Percentiles rank a stretch among this genome's conserved stretches.
phyloP scores from a whole-genome alignment of 2,797 vertebrate species.

The Pangasius larnaudii region DNA sequence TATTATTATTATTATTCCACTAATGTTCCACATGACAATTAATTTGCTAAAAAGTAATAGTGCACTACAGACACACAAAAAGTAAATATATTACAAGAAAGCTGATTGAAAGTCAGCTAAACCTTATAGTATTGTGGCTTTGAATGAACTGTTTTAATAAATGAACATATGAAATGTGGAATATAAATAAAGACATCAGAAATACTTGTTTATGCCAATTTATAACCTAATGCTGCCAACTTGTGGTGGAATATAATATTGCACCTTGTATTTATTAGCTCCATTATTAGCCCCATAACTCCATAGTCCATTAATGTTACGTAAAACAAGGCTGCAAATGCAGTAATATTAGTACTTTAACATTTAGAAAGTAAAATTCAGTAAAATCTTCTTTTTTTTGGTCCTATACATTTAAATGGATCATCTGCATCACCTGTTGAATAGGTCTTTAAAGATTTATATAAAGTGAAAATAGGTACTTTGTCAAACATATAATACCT shows the following conservation, averaged over 20 bases:
- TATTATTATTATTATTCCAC: not conserved
- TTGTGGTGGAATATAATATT: not conserved
- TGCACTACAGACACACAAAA: too few relatives aligned
- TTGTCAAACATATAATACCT: too few relatives aligned
- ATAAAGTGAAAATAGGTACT: not conserved
- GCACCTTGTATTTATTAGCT: not conserved
- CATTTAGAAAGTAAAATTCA: not conserved
- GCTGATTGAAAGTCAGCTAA: too few relatives aligned
- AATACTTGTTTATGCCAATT: not conserved
- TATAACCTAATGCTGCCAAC: not conserved
- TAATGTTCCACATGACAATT: not conserved
- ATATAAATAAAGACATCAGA: not conserved
- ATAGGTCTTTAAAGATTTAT: not conserved
- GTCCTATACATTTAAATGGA: not conserved
- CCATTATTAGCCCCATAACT: too few relatives aligned
- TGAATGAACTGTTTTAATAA: not conserved
- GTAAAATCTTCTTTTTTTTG: not conserved
- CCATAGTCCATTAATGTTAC: not conserved
- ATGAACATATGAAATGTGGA: not conserved
- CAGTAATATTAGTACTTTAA: too few relatives aligned
- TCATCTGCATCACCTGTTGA: not conserved
- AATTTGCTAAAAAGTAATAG: not conserved
- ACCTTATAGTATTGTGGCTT: not conserved
- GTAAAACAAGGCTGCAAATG: not conserved
- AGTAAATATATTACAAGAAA: too few relatives aligned